Evolutionary conservation across 2,797 vertebrate species (phyloP).

Genomic region (Macropus fuliginosus): DNA sequence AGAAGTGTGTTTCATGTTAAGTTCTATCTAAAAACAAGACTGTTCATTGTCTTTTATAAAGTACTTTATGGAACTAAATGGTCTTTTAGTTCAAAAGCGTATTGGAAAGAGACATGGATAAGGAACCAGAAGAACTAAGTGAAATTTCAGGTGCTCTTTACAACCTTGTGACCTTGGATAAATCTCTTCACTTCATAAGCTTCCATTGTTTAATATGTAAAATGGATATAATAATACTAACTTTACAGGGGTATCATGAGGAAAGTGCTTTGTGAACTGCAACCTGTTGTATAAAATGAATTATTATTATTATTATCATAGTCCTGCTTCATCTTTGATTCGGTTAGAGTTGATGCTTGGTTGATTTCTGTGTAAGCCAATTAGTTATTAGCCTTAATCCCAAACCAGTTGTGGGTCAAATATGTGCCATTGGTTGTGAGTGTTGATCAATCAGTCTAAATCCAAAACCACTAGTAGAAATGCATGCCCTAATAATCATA

Average conservation of each 20-base stretch:
- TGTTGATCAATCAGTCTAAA: neutral
- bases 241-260: neutral
- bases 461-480: neutral
- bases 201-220: neutral
- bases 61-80: neutral
- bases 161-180: neutral
- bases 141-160: neutral
- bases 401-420: constrained; percentile 7
- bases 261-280: neutral
- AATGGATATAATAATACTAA: neutral
- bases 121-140: neutral
- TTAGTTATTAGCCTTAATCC: neutral
- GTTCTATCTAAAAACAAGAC: neutral
- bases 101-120: neutral
- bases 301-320: neutral
- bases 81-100: neutral
- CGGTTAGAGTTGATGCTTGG: neutral
- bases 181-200: neutral
- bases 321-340: neutral
- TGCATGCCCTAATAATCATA: neutral
- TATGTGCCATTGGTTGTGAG: neutral
- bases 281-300: neutral
- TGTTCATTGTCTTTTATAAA: neutral
- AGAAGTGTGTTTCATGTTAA: neutral
- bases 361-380: neutral